Percentiles rank a stretch among this genome's conserved stretches.
Conservation (phyloP, 2,888 invertebrate species). For the Phlogophora meticulosa region DNA sequence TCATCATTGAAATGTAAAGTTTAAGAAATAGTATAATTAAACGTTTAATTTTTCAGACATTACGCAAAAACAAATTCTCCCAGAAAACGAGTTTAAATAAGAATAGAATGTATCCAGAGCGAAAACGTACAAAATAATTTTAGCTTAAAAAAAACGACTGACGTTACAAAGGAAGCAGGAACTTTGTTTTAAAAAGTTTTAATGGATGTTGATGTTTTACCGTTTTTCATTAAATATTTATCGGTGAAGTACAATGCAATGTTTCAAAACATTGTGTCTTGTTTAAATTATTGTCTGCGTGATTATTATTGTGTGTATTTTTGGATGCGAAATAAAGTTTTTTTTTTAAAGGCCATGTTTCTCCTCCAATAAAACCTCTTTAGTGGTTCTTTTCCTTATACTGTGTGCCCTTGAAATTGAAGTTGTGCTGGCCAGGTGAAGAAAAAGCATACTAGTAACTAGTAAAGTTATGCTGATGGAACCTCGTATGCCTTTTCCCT, state of each 20-base stretch:
- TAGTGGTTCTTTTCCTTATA: too few relatives aligned
- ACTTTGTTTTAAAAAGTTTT: constrained; percentile 27
- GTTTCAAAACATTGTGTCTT: background rate
- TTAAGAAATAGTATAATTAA: too few relatives aligned
- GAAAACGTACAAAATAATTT: background rate
- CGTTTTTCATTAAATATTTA: constrained; percentile 9
- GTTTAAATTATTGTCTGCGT: constrained; percentile 31
- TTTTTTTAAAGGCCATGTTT: background rate
- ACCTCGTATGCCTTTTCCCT: too few relatives aligned
- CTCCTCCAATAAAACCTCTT: background rate
- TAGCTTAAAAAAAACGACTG: background rate
- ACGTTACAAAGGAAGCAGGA: background rate
- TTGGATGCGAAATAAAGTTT: constrained; percentile 43
- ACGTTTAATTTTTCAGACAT: constrained; percentile 26
- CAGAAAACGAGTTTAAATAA: constrained; percentile 21
- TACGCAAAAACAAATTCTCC: constrained; percentile 24
- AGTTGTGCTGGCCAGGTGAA: too few relatives aligned
- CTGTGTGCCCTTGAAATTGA: too few relatives aligned
- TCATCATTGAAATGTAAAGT: too few relatives aligned
- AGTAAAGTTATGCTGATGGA: too few relatives aligned
- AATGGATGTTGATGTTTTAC: constrained; percentile 10
- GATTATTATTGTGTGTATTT: constrained; percentile 36
- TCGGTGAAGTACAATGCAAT: background rate
- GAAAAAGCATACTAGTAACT: too few relatives aligned
- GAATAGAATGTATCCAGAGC: background rate